Evolutionary conservation across 2,888 invertebrate species (phyloP).

Genomic region (Bellardia bayeri): DNA sequence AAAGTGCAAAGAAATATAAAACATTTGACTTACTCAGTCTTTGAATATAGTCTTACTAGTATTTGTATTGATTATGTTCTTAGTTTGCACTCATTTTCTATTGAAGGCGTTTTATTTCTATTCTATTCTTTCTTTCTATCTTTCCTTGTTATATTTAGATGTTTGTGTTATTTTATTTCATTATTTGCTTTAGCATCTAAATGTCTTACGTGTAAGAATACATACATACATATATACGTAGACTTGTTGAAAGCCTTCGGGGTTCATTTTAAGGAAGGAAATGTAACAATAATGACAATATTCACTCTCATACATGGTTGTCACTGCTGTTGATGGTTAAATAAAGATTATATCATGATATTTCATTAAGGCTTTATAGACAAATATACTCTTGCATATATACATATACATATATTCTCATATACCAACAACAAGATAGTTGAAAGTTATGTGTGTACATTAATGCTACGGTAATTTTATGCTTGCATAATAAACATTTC

Average conservation of each 20-base stretch:
- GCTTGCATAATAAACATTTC: neutral
- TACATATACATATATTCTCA: neutral
- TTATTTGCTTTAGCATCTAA: slow-evolving; percentile 13
- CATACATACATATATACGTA: neutral
- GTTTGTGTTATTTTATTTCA: neutral
- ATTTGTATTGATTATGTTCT: neutral
- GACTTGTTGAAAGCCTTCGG: slow-evolving; percentile 49
- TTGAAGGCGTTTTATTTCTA: neutral
- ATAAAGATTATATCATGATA: slow-evolving; percentile 63
- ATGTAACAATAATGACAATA: slow-evolving; percentile 54
- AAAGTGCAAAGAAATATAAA: no score
- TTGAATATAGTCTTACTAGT: neutral
- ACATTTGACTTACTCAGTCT: no score
- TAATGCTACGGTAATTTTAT: neutral
- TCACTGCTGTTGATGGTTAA: slow-evolving; percentile 55
- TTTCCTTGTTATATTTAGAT: neutral
- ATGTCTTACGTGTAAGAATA: neutral
- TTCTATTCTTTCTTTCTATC: neutral
- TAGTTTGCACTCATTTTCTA: neutral
- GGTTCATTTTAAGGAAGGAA: slow-evolving; percentile 40
- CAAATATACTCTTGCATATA: neutral
- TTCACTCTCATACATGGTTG: slow-evolving; percentile 18
- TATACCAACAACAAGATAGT: neutral
- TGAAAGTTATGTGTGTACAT: neutral
- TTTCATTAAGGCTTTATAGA: slow-evolving; percentile 52